Evolutionary conservation across 2,888 invertebrate genomes (phyloP), one percentile per base, ranked within the genome.

Genomic region (Drosophila tripunctata): DNA sequence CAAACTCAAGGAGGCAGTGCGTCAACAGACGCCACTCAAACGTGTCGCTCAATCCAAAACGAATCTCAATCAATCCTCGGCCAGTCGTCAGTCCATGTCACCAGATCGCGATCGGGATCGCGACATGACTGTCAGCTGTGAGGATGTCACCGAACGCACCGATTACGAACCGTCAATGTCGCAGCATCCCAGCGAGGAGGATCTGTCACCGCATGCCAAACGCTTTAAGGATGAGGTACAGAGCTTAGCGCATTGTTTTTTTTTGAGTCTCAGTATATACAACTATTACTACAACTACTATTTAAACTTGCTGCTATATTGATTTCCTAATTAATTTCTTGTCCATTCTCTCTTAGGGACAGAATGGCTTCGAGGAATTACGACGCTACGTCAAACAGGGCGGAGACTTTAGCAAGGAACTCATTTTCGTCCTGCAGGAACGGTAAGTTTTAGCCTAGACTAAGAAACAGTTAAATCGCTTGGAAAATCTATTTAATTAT

Each of bases 341-440:
- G 3, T 6, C 1, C 10, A 0, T 17, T 7, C 2, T 33, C 6
- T 51, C 27, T 33, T 31, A 98, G 98, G 97, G 95, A 67, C 96
- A 97, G 92, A 96, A 96, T 91, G 97, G 98, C 21, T 98, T 98
- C 91, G 98, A 98, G 88, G 98, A 98, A 90, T 93, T 98, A 45
- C 94, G 97, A 60, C 94, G 96, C 75, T 97, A 97, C 90, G 96
- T 98, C 80, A 98, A 98, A 90, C 97, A 97, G 91, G 98, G 98
- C 35, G 96, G 97, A 43, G 98, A 98, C 90, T 97, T 98, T 90
- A 97, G 97, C 92, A 98, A 98, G 89, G 98, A 98, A 89, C 93
- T 98, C 50, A 94, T 97, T 4, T 93, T 94, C 40, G 96, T 98
- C 87, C 92, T 98, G 76, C 97, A 97, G 92, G 98, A 98, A 93